Base-by-base conservation (phyloP, 1,140 invertebrate species). In the Panagrolaimus sp. region DNA sequence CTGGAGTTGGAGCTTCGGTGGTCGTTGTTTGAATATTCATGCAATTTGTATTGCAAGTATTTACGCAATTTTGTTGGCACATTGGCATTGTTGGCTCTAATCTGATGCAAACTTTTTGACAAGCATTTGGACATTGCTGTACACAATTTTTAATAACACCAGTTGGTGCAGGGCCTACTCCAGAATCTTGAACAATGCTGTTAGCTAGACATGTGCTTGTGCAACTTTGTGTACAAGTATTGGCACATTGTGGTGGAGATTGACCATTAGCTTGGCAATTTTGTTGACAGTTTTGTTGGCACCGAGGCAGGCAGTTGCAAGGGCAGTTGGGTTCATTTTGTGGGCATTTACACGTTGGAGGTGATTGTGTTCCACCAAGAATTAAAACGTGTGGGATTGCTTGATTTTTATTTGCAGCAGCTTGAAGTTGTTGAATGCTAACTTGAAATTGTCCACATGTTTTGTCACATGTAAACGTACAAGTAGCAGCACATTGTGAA, bases 181-280 rank as follows among this genome's bases (percentile, higher is more conserved):
- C 52, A 3, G 52, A 58, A 38, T 38, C 32, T 38, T 38, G 32
- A 1, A 58, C 52, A 28, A 58, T 28, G 17, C 21, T 26, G 17
- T 58, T 58, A 21, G 52, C 52, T 5, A 58, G n/a, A 58, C 52
- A 58, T 24, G 52, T 58, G 17, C 52, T 58, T 26, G 21, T 21
- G n/a, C 52, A 58, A 21, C 14, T 21, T 10, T 58, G 21, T 12
- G 52, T 21, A 17, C 52, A 58, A 0, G 52, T 58, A 58, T 10
- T 28, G 1, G 21, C 28, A 28, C 52, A 58, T 10, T 26, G 52
- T 26, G 12, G 28, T 26, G 21, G 52, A 5, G 21, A 26, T 14
- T 58, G 52, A 1, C 52, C 52, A 24, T 58, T 58, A 17, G 52
- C 52, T 17, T 58, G 52, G 17, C 52, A 58, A 21, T 58, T 58